Conservation (phyloP, 1,140 invertebrate species). For the Araneus ventricosus region DNA sequence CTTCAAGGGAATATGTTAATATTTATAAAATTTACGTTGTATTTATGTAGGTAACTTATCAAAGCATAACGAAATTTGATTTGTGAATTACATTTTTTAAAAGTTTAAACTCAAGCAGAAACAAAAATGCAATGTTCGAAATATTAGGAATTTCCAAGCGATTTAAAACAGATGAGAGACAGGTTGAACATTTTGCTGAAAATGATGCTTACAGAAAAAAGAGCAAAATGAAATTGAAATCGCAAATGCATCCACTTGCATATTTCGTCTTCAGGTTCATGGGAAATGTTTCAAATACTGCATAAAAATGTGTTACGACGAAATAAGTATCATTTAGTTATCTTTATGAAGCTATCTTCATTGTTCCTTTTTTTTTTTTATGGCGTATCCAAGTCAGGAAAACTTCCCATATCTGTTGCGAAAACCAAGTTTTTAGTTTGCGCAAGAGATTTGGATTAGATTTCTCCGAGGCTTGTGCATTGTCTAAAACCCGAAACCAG, state of each 20-base stretch:
- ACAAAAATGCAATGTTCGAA: too few relatives aligned
- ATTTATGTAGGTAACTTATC: too few relatives aligned
- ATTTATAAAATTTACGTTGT: too few relatives aligned
- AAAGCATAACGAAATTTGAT: too few relatives aligned
- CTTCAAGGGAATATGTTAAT: too few relatives aligned
- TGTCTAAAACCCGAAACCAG: conserved; percentile 29
- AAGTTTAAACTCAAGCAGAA: too few relatives aligned
- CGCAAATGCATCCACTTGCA: neutral
- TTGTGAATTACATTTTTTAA: too few relatives aligned
- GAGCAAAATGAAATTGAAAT: neutral
- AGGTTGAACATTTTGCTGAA: too few relatives aligned
- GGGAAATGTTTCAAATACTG: neutral
- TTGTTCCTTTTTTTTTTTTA: neutral
- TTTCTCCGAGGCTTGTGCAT: neutral
- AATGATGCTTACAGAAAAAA: too few relatives aligned
- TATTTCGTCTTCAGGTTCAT: neutral
- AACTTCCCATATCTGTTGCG: neutral
- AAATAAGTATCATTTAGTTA: neutral
- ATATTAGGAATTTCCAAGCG: too few relatives aligned
- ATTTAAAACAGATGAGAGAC: too few relatives aligned
- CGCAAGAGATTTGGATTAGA: conserved; percentile 27
- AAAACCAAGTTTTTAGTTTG: neutral
- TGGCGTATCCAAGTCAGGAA: neutral
- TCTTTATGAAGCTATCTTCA: neutral
- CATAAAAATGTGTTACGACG: neutral